Conservation (phyloP, 1,140 invertebrate genomes). For the Pararge aegeria region DNA sequence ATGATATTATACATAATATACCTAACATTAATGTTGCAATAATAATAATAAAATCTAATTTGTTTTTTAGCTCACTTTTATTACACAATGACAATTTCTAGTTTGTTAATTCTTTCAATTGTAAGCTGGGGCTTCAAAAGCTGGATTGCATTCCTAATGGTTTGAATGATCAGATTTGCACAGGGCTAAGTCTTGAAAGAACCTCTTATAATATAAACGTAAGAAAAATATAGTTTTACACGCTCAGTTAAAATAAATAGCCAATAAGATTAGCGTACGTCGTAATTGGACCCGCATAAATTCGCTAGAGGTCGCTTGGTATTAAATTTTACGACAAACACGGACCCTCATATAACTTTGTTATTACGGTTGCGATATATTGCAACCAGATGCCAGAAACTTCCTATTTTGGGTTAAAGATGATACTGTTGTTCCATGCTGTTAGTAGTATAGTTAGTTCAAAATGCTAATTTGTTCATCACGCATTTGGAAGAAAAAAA, state of each 20-base stretch:
- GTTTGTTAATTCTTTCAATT: too few relatives aligned
- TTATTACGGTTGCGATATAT: constrained; percentile 70
- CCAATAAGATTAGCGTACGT: constrained; percentile 47
- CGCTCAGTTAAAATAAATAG: constrained; percentile 4
- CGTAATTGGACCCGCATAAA: constrained; percentile 62
- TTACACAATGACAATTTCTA: too few relatives aligned
- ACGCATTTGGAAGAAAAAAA: background rate
- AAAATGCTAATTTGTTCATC: background rate
- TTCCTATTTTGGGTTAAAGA: constrained; percentile 36
- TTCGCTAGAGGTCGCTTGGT: constrained; percentile 54
- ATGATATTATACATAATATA: too few relatives aligned
- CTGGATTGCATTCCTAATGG: too few relatives aligned
- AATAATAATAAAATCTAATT: too few relatives aligned
- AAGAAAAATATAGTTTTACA: too few relatives aligned
- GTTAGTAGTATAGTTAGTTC: background rate
- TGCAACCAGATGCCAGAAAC: constrained; percentile 43
- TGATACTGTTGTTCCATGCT: constrained; percentile 23
- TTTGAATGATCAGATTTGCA: too few relatives aligned
- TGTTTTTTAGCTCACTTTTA: too few relatives aligned
- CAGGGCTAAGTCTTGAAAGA: too few relatives aligned
- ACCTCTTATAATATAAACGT: too few relatives aligned
- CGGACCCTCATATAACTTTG: constrained; percentile 67
- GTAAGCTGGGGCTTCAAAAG: too few relatives aligned
- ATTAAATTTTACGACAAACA: constrained; percentile 75
- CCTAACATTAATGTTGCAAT: too few relatives aligned